Conservation (phyloP, 1,140 invertebrate genomes). For the Xylocopa sonorina region DNA sequence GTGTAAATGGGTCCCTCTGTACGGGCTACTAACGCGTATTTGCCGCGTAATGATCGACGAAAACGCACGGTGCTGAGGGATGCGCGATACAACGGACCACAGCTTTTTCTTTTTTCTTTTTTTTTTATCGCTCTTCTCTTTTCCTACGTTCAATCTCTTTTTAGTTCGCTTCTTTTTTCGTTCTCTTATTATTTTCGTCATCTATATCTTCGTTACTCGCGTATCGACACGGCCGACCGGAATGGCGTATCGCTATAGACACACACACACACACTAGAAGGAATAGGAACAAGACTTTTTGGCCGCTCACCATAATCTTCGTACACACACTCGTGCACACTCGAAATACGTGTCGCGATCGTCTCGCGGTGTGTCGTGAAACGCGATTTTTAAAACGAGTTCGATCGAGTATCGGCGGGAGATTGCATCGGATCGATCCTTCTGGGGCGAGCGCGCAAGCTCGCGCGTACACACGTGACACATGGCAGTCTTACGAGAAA, state of each 20-base stretch:
- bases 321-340: slow-evolving; percentile 18
- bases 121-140: not conserved
- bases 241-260: slow-evolving; percentile 45
- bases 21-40: slow-evolving; percentile 32
- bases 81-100: slow-evolving; percentile 26
- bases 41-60: not conserved
- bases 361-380: slow-evolving; percentile 49
- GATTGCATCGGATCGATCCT: slow-evolving; percentile 36
- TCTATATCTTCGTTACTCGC: slow-evolving; percentile 9
- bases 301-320: slow-evolving; percentile 53
- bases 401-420: slow-evolving; percentile 31
- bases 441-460: no score
- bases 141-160: not conserved
- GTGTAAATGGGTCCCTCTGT: no score
- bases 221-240: slow-evolving; percentile 33
- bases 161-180: slow-evolving; percentile 7
- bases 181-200: slow-evolving; percentile 4
- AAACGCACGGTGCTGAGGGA: slow-evolving; percentile 9
- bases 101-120: not conserved
- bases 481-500: slow-evolving; percentile 62
- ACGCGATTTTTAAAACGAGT: slow-evolving; percentile 33
- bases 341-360: slow-evolving; percentile 38
- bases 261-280: slow-evolving; percentile 59
- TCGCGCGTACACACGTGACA: slow-evolving; percentile 43
- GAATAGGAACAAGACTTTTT: slow-evolving; percentile 72